Evolutionary conservation across 2,797 vertebrate species (phyloP), one percentile per base, ranked within the genome.

Genomic region (Anniella stebbinsi): DNA sequence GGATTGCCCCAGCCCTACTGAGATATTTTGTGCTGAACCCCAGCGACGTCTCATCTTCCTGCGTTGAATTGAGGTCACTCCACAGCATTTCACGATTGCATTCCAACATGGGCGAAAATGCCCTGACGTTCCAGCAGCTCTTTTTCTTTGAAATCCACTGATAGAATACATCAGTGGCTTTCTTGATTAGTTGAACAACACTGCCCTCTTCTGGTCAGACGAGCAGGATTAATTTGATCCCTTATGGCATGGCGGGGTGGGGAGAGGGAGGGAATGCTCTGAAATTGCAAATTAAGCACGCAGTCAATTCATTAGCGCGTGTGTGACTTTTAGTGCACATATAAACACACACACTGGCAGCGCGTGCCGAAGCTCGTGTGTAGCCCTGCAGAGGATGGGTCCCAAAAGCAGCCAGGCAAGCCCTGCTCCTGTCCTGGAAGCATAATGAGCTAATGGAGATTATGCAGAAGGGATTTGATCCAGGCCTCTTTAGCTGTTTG

Each of bases 121-220:
- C 33, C 38, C 2, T 33, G 54, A 69, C 81, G 2, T 38, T 45
- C 12, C 9, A 45, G 9, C 33, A 66, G 6, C 57, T 57, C 41
- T 81, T 86, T 94, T 76, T 13, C 57, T 67, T 41, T 23, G 13
- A 87, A 38, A 5, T n/a, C 80, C 67, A 54, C 36, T 25, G 41
- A n/a, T 18, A n/a, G 11, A 78, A 25, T 25, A 63, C 9, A 63
- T 21, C 1, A 36, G 28, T 4, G 30, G 10, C 28, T 73, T n/a
- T 87, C 84, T 88, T 67, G 30, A 94, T 97, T 94, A 84, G n/a
- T 95, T 93, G 96, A 48, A 51, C 96, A 96, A 95, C 94, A 7
- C 94, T 97, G 96, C 97, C 96, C 96, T 94, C 97, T 97, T 23
- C 80, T 94, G 97, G 85, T 23, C 77, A 15, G 78, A 45, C 28